phyloP scores from a whole-genome alignment of 35 echinoderm and acorn worm genomes.

The Acanthaster planci region DNA sequence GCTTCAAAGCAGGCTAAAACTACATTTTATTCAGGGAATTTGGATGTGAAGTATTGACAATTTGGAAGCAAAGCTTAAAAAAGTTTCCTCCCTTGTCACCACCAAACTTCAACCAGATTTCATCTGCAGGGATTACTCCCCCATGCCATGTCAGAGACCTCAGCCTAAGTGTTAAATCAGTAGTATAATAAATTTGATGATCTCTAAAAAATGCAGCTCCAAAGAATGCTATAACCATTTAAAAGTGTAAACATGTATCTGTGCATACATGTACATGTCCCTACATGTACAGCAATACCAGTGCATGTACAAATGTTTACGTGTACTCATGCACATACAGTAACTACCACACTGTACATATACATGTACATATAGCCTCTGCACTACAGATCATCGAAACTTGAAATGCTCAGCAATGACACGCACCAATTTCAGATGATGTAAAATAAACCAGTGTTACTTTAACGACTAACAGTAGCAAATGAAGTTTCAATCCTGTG shows the following conservation, averaged over 20 bases:
- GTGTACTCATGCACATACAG: too few species aligned
- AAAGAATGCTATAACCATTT: neutral
- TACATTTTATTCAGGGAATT: slow-evolving; percentile 16
- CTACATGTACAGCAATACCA: too few species aligned
- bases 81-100: slow-evolving; percentile 41
- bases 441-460: too few species aligned
- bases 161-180: neutral
- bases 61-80: slow-evolving; percentile 24
- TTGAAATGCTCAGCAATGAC: too few species aligned
- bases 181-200: neutral
- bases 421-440: too few species aligned
- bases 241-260: neutral
- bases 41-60: neutral
- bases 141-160: slow-evolving; percentile 28
- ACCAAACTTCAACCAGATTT: slow-evolving; percentile 37
- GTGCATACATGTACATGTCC: too few species aligned
- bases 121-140: neutral
- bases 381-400: too few species aligned
- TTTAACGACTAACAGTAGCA: too few species aligned
- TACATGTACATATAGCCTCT: too few species aligned
- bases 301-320: too few species aligned
- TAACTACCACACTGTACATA: too few species aligned
- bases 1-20: slow-evolving; percentile 13
- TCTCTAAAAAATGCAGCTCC: neutral
- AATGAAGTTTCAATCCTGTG: too few species aligned